phyloP scores from a whole-genome alignment of 2,888 invertebrate genomes.

The Harpalus rubripes region DNA sequence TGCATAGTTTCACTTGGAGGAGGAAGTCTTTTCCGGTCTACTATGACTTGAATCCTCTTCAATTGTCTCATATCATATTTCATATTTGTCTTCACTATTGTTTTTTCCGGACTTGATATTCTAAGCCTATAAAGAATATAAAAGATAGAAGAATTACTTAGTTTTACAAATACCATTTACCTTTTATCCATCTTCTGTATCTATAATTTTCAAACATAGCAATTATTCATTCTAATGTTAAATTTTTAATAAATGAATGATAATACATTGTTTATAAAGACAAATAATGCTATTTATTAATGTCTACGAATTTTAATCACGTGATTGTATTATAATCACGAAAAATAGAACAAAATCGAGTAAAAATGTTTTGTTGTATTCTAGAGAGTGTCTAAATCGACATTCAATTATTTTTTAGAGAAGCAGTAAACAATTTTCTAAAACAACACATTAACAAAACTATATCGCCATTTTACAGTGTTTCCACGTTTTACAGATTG shows the following conservation, averaged over 20 bases:
- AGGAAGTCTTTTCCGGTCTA: slow-evolving; percentile 46
- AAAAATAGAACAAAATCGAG: too few relatives aligned
- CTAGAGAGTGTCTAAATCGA: neutral
- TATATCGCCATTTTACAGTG: neutral
- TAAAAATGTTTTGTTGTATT: neutral
- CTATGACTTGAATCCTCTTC: slow-evolving; percentile 49
- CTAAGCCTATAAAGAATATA: slow-evolving; percentile 13
- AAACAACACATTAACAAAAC: neutral
- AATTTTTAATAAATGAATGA: neutral
- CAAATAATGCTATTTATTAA: too few relatives aligned
- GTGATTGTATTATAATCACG: too few relatives aligned
- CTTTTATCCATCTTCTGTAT: neutral
- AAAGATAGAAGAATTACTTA: slow-evolving; percentile 3
- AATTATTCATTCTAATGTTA: neutral
- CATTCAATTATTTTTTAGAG: neutral
- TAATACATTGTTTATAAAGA: too few relatives aligned
- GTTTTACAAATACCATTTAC: neutral
- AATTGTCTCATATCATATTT: slow-evolving; percentile 55
- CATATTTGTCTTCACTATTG: slow-evolving; percentile 1
- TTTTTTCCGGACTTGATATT: slow-evolving; percentile 49
- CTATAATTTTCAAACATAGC: neutral
- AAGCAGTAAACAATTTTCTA: neutral
- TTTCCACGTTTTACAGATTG: neutral
- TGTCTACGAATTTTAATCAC: too few relatives aligned
- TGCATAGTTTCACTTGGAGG: slow-evolving; percentile 21